phyloP scores from a whole-genome alignment of 2,888 invertebrate species.

The Amphipyra tragopoginis region DNA sequence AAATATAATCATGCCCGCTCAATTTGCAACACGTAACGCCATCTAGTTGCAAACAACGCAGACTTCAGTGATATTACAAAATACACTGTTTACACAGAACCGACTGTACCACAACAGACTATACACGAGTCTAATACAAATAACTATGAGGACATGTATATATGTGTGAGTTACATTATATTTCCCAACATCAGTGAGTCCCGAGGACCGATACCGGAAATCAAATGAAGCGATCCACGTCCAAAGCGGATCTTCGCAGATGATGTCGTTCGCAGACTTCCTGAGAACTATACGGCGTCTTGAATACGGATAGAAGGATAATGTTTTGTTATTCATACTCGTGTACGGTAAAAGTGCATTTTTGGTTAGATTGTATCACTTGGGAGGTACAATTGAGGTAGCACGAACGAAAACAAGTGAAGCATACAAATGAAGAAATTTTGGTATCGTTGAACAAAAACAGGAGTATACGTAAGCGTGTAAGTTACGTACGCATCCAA shows the following conservation, averaged over 20 bases:
- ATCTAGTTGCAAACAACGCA: slow-evolving; percentile 22
- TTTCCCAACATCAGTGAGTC: slow-evolving; percentile 46
- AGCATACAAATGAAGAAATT: slow-evolving; percentile 20
- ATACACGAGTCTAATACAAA: slow-evolving; percentile 24
- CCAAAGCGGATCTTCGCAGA: slow-evolving; percentile 73
- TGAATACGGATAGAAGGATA: slow-evolving; percentile 62
- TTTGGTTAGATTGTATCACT: slow-evolving; percentile 5
- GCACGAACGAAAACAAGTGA: background rate
- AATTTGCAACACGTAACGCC: slow-evolving; percentile 25
- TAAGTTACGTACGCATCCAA: too few relatives aligned
- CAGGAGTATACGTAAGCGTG: background rate
- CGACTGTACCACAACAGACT: slow-evolving; percentile 21
- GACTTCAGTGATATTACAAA: slow-evolving; percentile 11
- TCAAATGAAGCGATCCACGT: slow-evolving; percentile 75
- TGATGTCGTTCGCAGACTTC: slow-evolving; percentile 75
- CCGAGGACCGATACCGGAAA: slow-evolving; percentile 69
- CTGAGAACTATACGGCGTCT: slow-evolving; percentile 57
- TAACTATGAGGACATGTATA: slow-evolving; percentile 20
- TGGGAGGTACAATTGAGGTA: too few relatives aligned
- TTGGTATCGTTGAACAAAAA: background rate
- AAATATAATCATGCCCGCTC: background rate
- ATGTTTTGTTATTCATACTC: slow-evolving; percentile 55
- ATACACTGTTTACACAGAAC: slow-evolving; percentile 19
- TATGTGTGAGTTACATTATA: slow-evolving; percentile 42
- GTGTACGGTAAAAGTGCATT: slow-evolving; percentile 28